Percentiles rank a stretch among this genome's conserved stretches.
Conservation (phyloP, 2,888 invertebrate species). For the Drosophila hamatofila region DNA sequence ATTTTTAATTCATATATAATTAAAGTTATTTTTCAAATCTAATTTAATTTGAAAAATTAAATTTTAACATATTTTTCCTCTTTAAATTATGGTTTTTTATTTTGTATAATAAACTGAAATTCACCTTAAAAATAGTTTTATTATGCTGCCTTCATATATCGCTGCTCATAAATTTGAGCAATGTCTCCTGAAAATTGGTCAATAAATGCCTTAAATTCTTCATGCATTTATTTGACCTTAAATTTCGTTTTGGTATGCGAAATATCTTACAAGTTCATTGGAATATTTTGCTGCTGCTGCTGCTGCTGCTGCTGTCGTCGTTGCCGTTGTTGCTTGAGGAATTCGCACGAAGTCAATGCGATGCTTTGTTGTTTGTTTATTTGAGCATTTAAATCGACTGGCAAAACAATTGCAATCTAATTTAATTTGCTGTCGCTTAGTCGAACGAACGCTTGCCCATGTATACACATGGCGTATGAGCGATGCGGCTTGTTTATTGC, state of each 20-base stretch:
- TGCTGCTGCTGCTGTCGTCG: not conserved
- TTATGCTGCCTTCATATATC: not conserved
- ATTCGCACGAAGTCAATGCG: conserved; percentile 19
- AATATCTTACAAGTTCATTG: conserved; percentile 6
- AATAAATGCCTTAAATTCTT: not conserved
- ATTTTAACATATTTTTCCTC: not conserved
- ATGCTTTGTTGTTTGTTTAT: conserved; percentile 27
- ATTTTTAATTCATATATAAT: no score
- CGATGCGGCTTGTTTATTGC: conserved; percentile 75
- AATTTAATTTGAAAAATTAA: not conserved
- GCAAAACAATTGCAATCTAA: conserved; percentile 67
- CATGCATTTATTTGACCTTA: not conserved
- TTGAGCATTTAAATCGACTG: conserved; percentile 58
- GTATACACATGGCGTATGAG: conserved; percentile 66
- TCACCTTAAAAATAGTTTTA: not conserved
- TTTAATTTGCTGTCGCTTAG: conserved; percentile 59
- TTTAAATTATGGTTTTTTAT: not conserved
- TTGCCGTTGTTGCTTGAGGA: conserved; percentile 13
- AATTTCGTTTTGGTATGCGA: conserved; percentile 2
- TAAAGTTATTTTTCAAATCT: no score
- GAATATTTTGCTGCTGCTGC: conserved; percentile 1
- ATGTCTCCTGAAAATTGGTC: not conserved
- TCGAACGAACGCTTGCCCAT: conserved; percentile 1
- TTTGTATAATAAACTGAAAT: not conserved
- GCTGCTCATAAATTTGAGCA: not conserved